Evolutionary conservation across 2,888 invertebrate genomes (phyloP), one percentile per base, ranked within the genome.

Genomic region (Hemithea aestivaria): DNA sequence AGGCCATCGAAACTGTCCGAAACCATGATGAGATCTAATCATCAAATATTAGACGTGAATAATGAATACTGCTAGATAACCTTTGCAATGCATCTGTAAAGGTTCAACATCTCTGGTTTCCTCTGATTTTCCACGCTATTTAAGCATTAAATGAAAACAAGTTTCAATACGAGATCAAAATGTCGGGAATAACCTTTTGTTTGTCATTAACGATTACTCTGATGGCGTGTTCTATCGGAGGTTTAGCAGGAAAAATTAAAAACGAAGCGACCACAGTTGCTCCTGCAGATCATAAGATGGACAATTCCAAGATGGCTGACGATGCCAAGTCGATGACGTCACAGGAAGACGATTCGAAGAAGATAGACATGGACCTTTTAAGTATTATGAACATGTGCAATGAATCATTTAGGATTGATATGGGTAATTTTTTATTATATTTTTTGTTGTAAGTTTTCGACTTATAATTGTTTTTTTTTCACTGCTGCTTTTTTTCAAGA

Each of bases 401-500:
- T 54, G 76, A 88, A 1, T 88, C 87, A 11, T 90, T 87, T 53
- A 73, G 81, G 6, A 85, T 85, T 35, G 81, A 89, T 38, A 79
- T 79, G 66, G 71, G 90, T 90, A 69, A 80, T 80, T 47, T 25
- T n/a, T n/a, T n/a, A n/a, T n/a, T n/a, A n/a, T n/a, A n/a, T n/a
- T n/a, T n/a, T n/a, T n/a, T n/a, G n/a, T n/a, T n/a, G n/a, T n/a
- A n/a, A n/a, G n/a, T n/a, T n/a, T n/a, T n/a, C n/a, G n/a, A n/a
- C n/a, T n/a, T n/a, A n/a, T n/a, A n/a, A n/a, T n/a, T n/a, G n/a
- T n/a, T n/a, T n/a, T n/a, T n/a, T n/a, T n/a, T n/a, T n/a, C n/a
- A n/a, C n/a, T n/a, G n/a, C n/a, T n/a, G n/a, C n/a, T n/a, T n/a
- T n/a, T n/a, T n/a, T n/a, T n/a, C n/a, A n/a, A n/a, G n/a, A n/a